Conservation (phyloP, 2,113 vertebrate genomes). For the Hipposideros armiger region DNA sequence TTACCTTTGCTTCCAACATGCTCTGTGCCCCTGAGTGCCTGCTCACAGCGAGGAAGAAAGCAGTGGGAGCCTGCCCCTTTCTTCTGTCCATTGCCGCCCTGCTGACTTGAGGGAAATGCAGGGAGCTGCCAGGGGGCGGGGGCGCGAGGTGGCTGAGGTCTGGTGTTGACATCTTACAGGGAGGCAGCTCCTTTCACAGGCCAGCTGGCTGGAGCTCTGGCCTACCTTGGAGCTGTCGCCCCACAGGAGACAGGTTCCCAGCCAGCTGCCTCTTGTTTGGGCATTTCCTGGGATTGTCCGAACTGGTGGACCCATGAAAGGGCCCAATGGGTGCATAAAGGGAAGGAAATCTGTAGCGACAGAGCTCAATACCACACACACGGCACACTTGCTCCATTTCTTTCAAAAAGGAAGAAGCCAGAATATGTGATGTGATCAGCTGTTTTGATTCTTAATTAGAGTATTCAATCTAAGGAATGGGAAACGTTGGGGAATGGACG, state of each 20-base stretch:
- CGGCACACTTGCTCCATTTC: not conserved
- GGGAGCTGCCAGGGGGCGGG: not conserved
- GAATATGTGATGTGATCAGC: not conserved
- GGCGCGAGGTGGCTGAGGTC: not conserved
- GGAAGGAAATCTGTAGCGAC: not conserved
- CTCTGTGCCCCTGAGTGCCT: not conserved
- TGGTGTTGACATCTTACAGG: not conserved
- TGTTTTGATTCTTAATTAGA: not conserved
- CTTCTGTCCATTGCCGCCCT: not conserved
- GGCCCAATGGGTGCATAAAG: not conserved
- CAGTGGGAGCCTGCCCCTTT: not conserved
- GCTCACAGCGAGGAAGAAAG: not conserved
- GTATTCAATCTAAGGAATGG: not conserved
- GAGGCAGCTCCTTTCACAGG: not conserved
- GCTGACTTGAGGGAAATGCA: not conserved
- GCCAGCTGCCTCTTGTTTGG: not conserved
- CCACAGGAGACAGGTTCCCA: not conserved
- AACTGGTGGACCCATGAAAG: not conserved
- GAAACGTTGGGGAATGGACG: not conserved
- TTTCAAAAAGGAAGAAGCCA: constrained; percentile 47
- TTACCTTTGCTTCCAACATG: not conserved
- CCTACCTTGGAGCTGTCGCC: not conserved
- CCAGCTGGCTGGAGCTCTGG: not conserved
- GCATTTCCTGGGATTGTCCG: not conserved
- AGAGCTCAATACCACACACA: not conserved